These are phyloP conservation scores for Platyscapa corneri DNA, from an alignment of 1,140 invertebrate species.

Conservation along the genomic window DNA sequence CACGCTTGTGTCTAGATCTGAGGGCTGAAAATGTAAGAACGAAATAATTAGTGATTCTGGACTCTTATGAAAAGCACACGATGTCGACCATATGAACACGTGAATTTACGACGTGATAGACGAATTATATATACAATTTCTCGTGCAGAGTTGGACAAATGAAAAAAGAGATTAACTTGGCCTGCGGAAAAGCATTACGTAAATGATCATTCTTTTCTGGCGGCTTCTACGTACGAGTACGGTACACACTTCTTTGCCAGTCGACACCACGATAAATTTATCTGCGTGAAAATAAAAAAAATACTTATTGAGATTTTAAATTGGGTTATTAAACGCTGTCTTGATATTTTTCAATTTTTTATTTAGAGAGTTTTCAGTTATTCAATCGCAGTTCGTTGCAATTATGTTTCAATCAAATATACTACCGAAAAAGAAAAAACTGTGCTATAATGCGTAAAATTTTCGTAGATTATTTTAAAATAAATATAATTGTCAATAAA, in stretches of 20 bases:
- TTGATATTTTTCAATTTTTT: not conserved
- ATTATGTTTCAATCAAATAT: not conserved
- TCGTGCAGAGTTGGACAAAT: not conserved
- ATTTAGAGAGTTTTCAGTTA: too few species aligned
- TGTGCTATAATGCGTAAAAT: too few species aligned
- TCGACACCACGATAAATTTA: conserved; percentile 54
- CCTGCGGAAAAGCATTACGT: conserved; percentile 62
- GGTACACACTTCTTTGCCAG: conserved; percentile 51
- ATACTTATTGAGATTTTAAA: not conserved
- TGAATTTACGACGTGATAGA: conserved; percentile 57
- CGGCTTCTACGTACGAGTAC: conserved; percentile 8
- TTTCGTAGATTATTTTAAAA: too few species aligned
- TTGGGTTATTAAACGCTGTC: not conserved
- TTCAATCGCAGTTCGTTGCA: not conserved
- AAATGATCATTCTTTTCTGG: conserved; percentile 64
- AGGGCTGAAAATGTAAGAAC: not conserved
- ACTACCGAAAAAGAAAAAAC: not conserved
- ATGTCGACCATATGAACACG: conserved; percentile 47
- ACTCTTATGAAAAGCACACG: conserved; percentile 56
- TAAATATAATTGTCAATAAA: too few species aligned
- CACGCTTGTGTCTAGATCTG: not conserved
- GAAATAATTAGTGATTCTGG: conserved; percentile 59
- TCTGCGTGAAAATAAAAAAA: conserved; percentile 31
- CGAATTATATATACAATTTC: conserved; percentile 58
- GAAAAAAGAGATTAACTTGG: conserved; percentile 65